Conservation (phyloP, 2,113 vertebrate genomes). For the Nicator chloris region DNA sequence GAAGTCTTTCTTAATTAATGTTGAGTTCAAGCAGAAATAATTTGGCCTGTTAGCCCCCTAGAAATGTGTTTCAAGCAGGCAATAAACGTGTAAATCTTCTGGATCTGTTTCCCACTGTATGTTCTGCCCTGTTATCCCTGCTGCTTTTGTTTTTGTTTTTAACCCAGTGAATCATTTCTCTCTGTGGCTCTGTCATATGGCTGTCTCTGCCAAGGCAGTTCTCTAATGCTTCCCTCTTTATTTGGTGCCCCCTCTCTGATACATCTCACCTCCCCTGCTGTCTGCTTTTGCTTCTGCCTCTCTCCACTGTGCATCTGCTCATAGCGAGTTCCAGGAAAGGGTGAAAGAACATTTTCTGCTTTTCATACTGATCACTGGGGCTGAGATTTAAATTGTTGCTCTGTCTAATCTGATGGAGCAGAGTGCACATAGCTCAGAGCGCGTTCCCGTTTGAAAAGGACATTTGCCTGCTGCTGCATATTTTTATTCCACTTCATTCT, state of each 20-base stretch:
- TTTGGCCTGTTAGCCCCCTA: not conserved
- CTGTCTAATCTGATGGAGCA: conserved; percentile 23
- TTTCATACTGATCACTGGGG: not conserved
- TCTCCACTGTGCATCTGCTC: not conserved
- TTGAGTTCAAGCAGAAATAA: not conserved
- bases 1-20: not conserved
- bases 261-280: not conserved
- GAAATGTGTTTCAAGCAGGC: not conserved
- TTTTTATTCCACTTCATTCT: conserved; percentile 21
- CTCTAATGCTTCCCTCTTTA: not conserved
- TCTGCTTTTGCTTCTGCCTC: not conserved
- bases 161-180: not conserved
- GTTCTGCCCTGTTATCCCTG: not conserved
- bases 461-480: not conserved
- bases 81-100: not conserved
- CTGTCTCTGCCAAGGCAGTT: not conserved
- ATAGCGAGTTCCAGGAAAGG: not conserved
- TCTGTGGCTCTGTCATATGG: not conserved
- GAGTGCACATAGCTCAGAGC: not conserved
- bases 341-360: not conserved
- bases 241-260: not conserved
- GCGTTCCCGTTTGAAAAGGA: not conserved
- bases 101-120: not conserved
- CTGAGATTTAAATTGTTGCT: not conserved
- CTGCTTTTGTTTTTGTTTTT: not conserved